These are phyloP conservation scores for Rhodophaea formosa DNA, from an alignment of 2,888 invertebrate genomes.

Conservation along the genomic window DNA sequence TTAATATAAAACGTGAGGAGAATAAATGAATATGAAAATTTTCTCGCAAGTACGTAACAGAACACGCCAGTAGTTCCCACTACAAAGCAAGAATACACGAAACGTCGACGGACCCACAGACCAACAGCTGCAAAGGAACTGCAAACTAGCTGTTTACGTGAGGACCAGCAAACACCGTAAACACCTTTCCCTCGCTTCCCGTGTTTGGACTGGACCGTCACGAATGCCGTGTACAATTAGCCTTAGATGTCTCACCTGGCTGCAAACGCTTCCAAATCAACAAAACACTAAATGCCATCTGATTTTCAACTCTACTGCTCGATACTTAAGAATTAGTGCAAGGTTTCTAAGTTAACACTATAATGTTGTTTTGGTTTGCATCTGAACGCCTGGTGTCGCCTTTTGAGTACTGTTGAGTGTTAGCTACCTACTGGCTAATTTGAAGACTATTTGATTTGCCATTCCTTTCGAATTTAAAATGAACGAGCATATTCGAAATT, in stretches of 20 bases:
- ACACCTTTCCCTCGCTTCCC: constrained; percentile 54
- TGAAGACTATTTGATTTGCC: constrained; percentile 14
- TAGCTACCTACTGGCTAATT: constrained; percentile 18
- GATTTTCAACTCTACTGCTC: constrained; percentile 21
- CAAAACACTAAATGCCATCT: background rate
- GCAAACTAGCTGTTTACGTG: constrained; percentile 70
- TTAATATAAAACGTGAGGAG: background rate
- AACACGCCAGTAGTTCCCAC: background rate
- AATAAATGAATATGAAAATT: background rate
- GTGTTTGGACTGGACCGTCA: constrained; percentile 68
- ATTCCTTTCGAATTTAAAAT: constrained; percentile 18
- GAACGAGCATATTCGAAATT: background rate
- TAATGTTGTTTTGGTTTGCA: constrained; percentile 20
- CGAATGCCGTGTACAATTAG: constrained; percentile 72
- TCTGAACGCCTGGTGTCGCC: constrained; percentile 42
- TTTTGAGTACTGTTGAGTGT: constrained; percentile 45
- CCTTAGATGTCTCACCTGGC: constrained; percentile 62
- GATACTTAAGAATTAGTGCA: background rate
- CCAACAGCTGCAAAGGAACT: constrained; percentile 51
- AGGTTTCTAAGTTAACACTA: constrained; percentile 1
- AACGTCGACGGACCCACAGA: constrained; percentile 10
- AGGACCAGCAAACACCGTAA: constrained; percentile 72
- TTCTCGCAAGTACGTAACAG: background rate
- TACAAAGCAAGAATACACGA: constrained; percentile 15
- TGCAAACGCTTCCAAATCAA: constrained; percentile 37